phyloP scores from a whole-genome alignment of 2,797 vertebrate species.

The Epinephelus malabaricus region DNA sequence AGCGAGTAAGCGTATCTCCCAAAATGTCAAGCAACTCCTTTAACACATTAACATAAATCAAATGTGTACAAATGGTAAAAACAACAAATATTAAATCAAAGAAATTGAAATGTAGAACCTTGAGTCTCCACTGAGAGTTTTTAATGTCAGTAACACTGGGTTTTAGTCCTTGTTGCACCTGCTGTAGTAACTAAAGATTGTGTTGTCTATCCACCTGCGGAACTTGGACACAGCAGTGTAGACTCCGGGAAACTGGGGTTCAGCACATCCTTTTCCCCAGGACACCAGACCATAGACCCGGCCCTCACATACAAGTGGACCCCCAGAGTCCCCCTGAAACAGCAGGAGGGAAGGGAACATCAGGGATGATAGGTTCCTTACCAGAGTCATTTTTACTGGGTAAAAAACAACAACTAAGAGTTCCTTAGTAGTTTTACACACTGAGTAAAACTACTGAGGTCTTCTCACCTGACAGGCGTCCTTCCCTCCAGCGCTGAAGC shows the following conservation, averaged over 20 bases:
- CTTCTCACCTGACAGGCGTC: constrained; percentile 87
- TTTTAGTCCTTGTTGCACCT: constrained; percentile 71
- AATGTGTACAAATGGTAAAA: constrained; percentile 44
- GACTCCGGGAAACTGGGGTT: constrained; percentile 84
- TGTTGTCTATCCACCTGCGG: constrained; percentile 88
- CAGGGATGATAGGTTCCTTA: too few species aligned
- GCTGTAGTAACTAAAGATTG: constrained; percentile 83
- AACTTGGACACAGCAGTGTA: constrained; percentile 87
- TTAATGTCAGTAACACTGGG: background rate
- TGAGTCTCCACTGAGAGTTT: constrained; percentile 8
- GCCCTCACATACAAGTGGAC: constrained; percentile 87
- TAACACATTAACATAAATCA: constrained; percentile 30
- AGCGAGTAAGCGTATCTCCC: background rate
- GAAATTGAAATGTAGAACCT: constrained; percentile 41
- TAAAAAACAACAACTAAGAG: too few species aligned
- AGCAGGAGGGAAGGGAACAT: background rate
- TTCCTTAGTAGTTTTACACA: too few species aligned
- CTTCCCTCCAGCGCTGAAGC: constrained; percentile 84
- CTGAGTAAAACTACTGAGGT: background rate
- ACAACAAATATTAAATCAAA: constrained; percentile 27
- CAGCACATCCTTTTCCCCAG: constrained; percentile 87
- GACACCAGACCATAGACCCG: constrained; percentile 88
- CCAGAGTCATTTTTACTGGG: too few species aligned
- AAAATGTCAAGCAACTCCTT: constrained; percentile 8
- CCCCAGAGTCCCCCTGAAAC: constrained; percentile 88